These are phyloP conservation scores for Calypte anna DNA, from an alignment of 2,113 vertebrate genomes.

Conservation along the genomic window DNA sequence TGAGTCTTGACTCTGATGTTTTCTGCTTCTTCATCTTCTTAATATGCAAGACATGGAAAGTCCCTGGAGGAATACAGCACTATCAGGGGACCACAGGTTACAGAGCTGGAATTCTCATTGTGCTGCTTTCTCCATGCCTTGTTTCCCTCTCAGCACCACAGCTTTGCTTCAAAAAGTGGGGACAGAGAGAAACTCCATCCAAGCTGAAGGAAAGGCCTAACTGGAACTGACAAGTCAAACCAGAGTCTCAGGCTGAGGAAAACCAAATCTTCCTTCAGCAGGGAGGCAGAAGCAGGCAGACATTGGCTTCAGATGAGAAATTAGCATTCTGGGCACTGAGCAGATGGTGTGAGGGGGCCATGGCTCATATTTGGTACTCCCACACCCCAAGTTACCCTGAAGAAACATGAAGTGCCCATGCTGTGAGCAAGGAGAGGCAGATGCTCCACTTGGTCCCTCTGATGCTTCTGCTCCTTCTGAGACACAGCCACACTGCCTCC, in stretches of 20 bases:
- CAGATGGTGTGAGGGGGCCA: neutral
- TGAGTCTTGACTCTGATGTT: neutral
- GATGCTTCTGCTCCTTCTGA: neutral
- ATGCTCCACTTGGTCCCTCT: neutral
- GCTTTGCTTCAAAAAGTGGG: neutral
- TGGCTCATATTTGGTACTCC: neutral
- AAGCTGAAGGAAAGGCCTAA: neutral
- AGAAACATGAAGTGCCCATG: neutral
- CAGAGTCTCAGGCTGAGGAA: neutral
- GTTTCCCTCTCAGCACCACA: neutral
- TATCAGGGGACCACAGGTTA: neutral
- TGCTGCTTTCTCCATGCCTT: neutral
- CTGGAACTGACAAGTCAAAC: neutral
- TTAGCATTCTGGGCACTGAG: neutral
- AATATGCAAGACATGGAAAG: neutral
- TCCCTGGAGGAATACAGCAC: neutral
- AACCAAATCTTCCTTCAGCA: neutral
- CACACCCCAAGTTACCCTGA: neutral
- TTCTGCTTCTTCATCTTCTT: neutral
- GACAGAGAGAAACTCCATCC: neutral
- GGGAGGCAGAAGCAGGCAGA: accelerated
- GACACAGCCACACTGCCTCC: neutral
- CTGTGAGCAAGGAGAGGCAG: accelerated
- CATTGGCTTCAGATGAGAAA: neutral
- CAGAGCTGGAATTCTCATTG: neutral